A percentile compares a stretch with the other conserved stretches of the same genome.
phyloP scores from a whole-genome alignment of 1,140 invertebrate species.

The Paracyclopina nana region DNA sequence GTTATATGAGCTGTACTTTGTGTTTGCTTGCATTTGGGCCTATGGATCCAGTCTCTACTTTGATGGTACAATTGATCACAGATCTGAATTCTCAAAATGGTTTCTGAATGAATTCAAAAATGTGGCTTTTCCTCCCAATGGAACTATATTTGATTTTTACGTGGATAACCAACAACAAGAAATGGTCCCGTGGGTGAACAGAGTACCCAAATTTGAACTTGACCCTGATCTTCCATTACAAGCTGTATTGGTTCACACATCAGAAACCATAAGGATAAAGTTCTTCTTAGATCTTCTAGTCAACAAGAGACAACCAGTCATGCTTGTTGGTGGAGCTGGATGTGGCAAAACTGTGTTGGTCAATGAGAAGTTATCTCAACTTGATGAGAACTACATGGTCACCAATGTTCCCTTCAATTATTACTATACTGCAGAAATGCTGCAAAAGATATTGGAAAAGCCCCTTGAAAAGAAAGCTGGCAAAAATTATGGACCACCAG shows the following conservation, averaged over 20 bases:
- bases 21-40: conserved; percentile 85
- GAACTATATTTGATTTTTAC: conserved; percentile 89
- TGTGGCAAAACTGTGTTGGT: conserved; percentile 75
- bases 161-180: conserved; percentile 73
- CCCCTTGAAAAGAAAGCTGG: conserved; percentile 91
- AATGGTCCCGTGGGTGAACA: conserved; percentile 71
- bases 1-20: conserved; percentile 85
- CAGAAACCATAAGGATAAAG: conserved; percentile 65
- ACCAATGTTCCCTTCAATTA: conserved; percentile 89
- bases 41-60: conserved; percentile 88
- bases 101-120: conserved; percentile 90
- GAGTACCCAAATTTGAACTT: conserved; percentile 67
- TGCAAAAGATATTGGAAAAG: conserved; percentile 82
- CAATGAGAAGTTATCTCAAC: conserved; percentile 53
- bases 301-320: conserved; percentile 59
- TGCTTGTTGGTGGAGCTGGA: conserved; percentile 78
- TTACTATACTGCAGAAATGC: conserved; percentile 87
- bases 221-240: conserved; percentile 78
- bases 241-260: conserved; percentile 28
- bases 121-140: conserved; percentile 75
- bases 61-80: conserved; percentile 46
- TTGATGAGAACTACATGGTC: conserved; percentile 68
- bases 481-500: conserved; percentile 80
- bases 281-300: conserved; percentile 79
- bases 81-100: conserved; percentile 89